Base-by-base conservation (phyloP, 2,888 invertebrate genomes). In the Lasioglossum villosulum region DNA sequence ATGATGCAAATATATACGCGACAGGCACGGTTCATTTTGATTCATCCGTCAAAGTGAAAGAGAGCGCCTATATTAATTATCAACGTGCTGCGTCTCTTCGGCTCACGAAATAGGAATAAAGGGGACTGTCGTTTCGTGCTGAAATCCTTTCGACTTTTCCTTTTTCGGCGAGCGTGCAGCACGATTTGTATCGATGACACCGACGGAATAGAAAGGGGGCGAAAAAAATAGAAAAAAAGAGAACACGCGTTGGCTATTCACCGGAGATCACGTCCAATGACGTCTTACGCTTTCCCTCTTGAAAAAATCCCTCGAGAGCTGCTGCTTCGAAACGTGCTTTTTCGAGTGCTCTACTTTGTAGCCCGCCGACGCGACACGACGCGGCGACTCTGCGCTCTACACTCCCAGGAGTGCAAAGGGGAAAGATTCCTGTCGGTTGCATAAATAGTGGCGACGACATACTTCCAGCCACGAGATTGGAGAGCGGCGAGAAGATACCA, bases 381-480 rank as follows among this genome's bases (percentile, higher is more conserved):
- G 27, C 52, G 52, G n/a, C 52, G n/a, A 30, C 5, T 59, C 66
- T 34, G 39, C 66, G n/a, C n/a, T 30, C 52, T 52, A 23, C 52
- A n/a, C 34, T 16, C 75, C 66, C 37, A 23, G 12, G 77, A 68
- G 68, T 27, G 59, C 27, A n/a, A 63, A 16, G 45, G 52, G 56
- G 27, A 42, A 80, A 75, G 56, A 75, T 66, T 77, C 37, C 39
- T 52, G 74, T 56, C 52, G 79, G 75, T 80, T 66, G 73, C 74
- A 74, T 79, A 86, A 86, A 86, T 85, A 85, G 73, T 66, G 73
- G 34, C 82, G 16, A 73, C 73, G 86, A 66, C 78, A 75, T 59
- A 56, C 78, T 79, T 79, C 12, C 72, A 19, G 10, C 30, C 19
- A 19, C 34, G 68, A 42, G 59, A 70, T 77, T 73, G 75, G 63